Evolutionary conservation across 2,888 invertebrate genomes (phyloP).

Genomic region (Xylota segnis): DNA sequence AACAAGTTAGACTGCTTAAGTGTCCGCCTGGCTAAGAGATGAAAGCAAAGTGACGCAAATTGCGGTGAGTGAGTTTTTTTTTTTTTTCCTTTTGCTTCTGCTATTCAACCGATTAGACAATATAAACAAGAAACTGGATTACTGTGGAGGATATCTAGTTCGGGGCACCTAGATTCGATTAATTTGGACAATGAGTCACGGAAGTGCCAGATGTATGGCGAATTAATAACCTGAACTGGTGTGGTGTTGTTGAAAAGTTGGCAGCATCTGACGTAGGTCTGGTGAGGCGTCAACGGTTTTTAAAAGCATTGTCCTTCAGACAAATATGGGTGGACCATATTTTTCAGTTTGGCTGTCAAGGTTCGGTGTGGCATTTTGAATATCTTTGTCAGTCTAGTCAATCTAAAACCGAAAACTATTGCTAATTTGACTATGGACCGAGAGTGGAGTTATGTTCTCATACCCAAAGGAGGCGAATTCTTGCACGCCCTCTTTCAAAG

Average conservation of each 20-base stretch:
- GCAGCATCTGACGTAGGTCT: not conserved
- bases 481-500: no score
- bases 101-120: not conserved
- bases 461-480: no score
- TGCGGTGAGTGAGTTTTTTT: not conserved
- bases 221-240: not conserved
- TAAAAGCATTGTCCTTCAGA: not conserved
- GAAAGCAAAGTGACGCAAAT: constrained; percentile 24
- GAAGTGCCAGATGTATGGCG: not conserved
- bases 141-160: constrained; percentile 39
- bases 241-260: not conserved
- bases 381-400: no score
- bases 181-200: constrained; percentile 13
- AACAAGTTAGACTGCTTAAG: constrained; percentile 5
- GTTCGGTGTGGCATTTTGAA: no score
- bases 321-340: no score
- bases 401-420: no score
- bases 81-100: no score
- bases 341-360: no score
- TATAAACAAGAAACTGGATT: constrained; percentile 25
- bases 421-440: no score
- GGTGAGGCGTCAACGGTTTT: not conserved
- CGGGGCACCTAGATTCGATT: not conserved
- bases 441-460: no score
- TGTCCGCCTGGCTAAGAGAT: not conserved